Evolutionary conservation across 92 coral and sea anemone species (phyloP).

Genomic region (Porites lobata): DNA sequence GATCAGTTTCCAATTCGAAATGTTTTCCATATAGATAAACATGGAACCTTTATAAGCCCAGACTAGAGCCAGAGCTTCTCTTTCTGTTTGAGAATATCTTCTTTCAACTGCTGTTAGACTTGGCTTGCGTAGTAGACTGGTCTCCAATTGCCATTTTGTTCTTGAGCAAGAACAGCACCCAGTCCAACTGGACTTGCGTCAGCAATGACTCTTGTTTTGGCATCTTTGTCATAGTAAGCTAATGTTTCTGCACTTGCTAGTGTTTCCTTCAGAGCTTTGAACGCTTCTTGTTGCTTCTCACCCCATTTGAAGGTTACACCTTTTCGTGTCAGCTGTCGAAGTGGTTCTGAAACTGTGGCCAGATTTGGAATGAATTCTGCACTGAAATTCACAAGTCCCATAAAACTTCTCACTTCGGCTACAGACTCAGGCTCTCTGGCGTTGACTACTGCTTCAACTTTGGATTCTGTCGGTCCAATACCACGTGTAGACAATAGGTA

Average conservation of each 20-base stretch:
- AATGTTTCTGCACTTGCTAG: slow-evolving; percentile 43
- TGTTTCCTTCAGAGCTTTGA: slow-evolving; percentile 51
- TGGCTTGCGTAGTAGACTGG: too few species aligned
- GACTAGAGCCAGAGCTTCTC: too few species aligned
- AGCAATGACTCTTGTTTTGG: slow-evolving; percentile 30
- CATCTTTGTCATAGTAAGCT: slow-evolving; percentile 56
- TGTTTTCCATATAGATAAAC: too few species aligned
- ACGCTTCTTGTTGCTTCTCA: slow-evolving; percentile 29
- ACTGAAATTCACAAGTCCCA: slow-evolving; percentile 36
- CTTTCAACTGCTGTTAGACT: too few species aligned
- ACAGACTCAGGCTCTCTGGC: slow-evolving; percentile 33
- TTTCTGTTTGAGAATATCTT: too few species aligned
- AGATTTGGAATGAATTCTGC: slow-evolving; percentile 58
- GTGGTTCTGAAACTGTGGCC: slow-evolving; percentile 69
- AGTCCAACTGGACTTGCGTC: slow-evolving; percentile 36
- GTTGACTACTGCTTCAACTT: slow-evolving; percentile 49
- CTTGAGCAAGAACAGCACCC: too few species aligned
- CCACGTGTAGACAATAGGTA: slow-evolving; percentile 40
- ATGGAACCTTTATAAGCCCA: too few species aligned
- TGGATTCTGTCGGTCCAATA: slow-evolving; percentile 26
- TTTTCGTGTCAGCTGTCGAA: slow-evolving; percentile 51
- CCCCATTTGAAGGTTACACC: slow-evolving; percentile 49
- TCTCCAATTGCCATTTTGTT: too few species aligned
- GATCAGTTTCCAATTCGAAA: too few species aligned
- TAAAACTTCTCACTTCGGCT: slow-evolving; percentile 56